Percentiles rank a stretch among this genome's conserved stretches.
phyloP scores from a whole-genome alignment of 2,113 vertebrate genomes.

The Mormyrus lacerda region DNA sequence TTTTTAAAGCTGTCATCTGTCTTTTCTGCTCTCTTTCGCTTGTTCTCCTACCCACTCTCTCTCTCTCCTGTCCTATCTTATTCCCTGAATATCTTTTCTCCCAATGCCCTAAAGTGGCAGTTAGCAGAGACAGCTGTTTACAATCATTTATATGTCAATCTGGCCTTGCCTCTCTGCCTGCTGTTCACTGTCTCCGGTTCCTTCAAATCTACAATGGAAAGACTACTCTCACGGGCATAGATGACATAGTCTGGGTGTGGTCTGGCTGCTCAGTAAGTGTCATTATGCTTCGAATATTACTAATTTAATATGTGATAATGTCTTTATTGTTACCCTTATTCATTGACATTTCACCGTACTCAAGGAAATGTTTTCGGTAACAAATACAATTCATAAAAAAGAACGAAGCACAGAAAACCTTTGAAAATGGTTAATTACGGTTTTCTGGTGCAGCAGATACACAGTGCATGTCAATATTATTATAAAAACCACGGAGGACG shows the following conservation, averaged over 20 bases:
- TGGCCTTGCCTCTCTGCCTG: slow-evolving; percentile 29
- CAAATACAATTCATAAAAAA: neutral
- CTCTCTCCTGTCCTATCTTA: slow-evolving; percentile 34
- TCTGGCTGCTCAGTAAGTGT: neutral
- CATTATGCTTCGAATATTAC: neutral
- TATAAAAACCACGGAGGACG: neutral
- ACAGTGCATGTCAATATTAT: slow-evolving; percentile 4
- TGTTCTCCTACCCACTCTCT: slow-evolving; percentile 18
- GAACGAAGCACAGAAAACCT: neutral
- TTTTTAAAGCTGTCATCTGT: neutral
- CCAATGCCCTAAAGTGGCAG: slow-evolving; percentile 53
- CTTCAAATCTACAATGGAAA: neutral
- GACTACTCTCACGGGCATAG: neutral
- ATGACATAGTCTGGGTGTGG: neutral
- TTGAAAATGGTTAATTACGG: neutral
- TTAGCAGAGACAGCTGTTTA: slow-evolving; percentile 63
- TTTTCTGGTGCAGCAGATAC: neutral
- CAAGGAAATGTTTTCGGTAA: neutral
- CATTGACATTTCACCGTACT: neutral
- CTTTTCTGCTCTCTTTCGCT: neutral
- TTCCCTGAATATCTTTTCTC: slow-evolving; percentile 33
- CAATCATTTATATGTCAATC: slow-evolving; percentile 62
- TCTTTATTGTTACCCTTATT: neutral
- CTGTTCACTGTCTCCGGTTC: slow-evolving; percentile 16
- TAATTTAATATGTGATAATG: neutral